Evolutionary conservation across 2,888 invertebrate species (phyloP).

Genomic region (Alloscopus bannaensis): DNA sequence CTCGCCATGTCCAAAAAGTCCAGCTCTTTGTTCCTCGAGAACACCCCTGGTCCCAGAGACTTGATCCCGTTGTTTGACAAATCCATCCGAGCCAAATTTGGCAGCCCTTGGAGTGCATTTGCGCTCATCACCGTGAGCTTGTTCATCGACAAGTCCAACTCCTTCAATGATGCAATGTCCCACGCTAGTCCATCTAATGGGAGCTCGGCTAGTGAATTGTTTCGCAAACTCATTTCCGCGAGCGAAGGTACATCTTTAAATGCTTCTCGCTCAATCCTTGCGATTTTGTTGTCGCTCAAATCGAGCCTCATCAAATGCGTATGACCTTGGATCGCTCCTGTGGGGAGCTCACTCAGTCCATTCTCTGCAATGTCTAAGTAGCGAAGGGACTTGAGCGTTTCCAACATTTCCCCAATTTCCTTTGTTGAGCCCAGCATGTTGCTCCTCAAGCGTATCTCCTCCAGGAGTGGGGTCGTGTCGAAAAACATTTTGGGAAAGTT

Average conservation of each 20-base stretch:
- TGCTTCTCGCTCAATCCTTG: constrained; percentile 85
- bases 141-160: constrained; percentile 87
- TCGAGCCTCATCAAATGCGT: constrained; percentile 87
- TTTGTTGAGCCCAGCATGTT: constrained; percentile 82
- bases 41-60: constrained; percentile 69
- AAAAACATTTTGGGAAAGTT: constrained; percentile 90
- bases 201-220: constrained; percentile 87
- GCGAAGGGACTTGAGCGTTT: constrained; percentile 85
- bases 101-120: constrained; percentile 71
- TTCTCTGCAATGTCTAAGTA: constrained; percentile 89
- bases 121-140: constrained; percentile 80
- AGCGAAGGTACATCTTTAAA: constrained; percentile 90
- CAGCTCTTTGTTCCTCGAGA: constrained; percentile 67
- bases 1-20: constrained; percentile 82
- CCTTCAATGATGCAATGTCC: constrained; percentile 76
- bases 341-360: constrained; percentile 84
- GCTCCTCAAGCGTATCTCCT: constrained; percentile 79
- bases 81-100: constrained; percentile 72
- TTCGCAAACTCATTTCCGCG: constrained; percentile 86
- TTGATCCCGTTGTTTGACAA: constrained; percentile 73
- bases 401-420: constrained; percentile 84
- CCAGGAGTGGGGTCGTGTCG: constrained; percentile 77
- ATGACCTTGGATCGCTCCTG: constrained; percentile 87
- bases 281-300: constrained; percentile 86
- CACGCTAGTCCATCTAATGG: constrained; percentile 71